Evolutionary conservation across 2,113 vertebrate genomes (phyloP).

Genomic region (Neodontobutis hainanensis): DNA sequence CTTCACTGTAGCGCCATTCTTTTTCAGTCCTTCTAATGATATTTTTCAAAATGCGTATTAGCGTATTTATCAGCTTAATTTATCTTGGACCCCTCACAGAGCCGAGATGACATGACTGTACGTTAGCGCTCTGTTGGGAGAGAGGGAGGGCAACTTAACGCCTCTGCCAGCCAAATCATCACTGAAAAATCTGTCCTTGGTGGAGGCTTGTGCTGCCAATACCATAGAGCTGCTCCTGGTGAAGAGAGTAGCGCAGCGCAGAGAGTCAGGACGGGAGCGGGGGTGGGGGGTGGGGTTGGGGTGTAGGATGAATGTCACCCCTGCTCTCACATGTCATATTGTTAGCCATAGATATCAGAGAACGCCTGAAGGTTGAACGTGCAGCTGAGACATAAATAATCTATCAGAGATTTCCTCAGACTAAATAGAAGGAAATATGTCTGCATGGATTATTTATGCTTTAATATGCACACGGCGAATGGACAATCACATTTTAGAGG

Average conservation of each 20-base stretch:
- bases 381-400: conserved; percentile 77
- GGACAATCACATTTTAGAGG: conserved; percentile 65
- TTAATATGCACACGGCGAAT: conserved; percentile 75
- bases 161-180: conserved; percentile 50
- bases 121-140: conserved; percentile 3
- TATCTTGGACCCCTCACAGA: conserved; percentile 25
- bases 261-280: background rate
- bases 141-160: conserved; percentile 20
- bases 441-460: conserved; percentile 80
- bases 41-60: conserved; percentile 11
- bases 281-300: conserved; percentile 20
- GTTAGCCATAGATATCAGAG: conserved; percentile 71
- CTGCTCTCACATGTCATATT: conserved; percentile 71
- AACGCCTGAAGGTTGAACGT: conserved; percentile 81
- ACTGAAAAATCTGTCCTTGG: conserved; percentile 61
- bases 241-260: background rate
- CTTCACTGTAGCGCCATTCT: background rate
- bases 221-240: conserved; percentile 36
- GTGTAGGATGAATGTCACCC: conserved; percentile 69
- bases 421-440: conserved; percentile 72
- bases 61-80: conserved; percentile 32
- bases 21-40: conserved; percentile 13
- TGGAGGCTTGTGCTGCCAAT: conserved; percentile 47
- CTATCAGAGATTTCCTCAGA: conserved; percentile 72
- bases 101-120: conserved; percentile 1